Base-by-base conservation (phyloP, 1,140 invertebrate genomes). In the Caenorhabditis briggsae region DNA sequence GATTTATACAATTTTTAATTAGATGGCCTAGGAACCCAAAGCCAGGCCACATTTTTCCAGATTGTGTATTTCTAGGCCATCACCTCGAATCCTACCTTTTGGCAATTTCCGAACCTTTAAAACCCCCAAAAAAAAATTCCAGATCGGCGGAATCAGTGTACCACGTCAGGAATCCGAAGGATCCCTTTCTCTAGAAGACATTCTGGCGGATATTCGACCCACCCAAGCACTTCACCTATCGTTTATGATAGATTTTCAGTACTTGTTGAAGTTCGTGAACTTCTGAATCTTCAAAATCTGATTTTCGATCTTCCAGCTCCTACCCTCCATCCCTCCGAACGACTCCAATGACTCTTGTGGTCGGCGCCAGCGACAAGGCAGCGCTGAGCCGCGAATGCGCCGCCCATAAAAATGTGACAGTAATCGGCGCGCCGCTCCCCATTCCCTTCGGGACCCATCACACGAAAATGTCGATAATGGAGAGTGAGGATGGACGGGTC, bases 391-490 rank as follows among this genome's bases (percentile, higher is more conserved):
- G 25, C 82, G 20, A 48, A 56, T 74, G 65, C 46, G 18, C 48
- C 11, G 11, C 16, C 16, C 59, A 55, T 5, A 23, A 18, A 11
- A 74, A 74, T 41, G 53, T 85, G 50, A 61, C 85, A n/a, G 85
- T 86, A 18, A 2, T 46, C 20, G n/a, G 14, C 18, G 85, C 74
- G 14, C 12, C 14, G 0, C 41, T 86, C 5, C 74, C 74, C 5
- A 82, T 82, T 59, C 74, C 85, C 12, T 86, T 46, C 64, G 85
- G 85, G 2, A 82, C 74, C 14, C 85, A 86, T 82, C 85, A 86
- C 59, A 23, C 85, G n/a, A 86, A 86, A 86, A 14, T 86, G 74
- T 82, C 74, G 20, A 50, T 86, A 50, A 20, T 86, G 33, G 85
- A 86, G 23, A 50, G 23, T n/a, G 85, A 86, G 18, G 55, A 86